These are phyloP conservation scores for Pangasius krempfi DNA, from an alignment of 2,797 vertebrate species.

Conservation along the genomic window DNA sequence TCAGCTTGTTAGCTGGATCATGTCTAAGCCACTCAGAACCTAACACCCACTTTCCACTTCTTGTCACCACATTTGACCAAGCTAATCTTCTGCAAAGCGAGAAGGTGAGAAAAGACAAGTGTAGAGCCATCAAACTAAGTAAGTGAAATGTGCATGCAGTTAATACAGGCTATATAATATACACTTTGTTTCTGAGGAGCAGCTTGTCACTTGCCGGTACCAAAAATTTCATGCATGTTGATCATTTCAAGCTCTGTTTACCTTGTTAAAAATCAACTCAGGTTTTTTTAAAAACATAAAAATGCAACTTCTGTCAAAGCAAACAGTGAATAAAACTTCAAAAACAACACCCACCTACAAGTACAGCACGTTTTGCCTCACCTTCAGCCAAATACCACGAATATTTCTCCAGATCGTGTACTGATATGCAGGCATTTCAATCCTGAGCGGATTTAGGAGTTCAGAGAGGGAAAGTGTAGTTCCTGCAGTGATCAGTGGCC, in stretches of 20 bases:
- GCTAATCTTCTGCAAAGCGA: not conserved
- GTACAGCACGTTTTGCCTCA: not conserved
- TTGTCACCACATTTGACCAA: not conserved
- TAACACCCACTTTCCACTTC: not conserved
- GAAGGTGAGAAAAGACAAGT: not conserved
- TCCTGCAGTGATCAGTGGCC: not conserved
- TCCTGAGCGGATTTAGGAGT: not conserved
- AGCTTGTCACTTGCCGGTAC: not conserved
- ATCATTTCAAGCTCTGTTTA: not conserved
- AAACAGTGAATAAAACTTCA: not conserved
- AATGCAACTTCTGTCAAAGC: not conserved
- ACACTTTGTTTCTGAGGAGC: not conserved
- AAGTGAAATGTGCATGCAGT: not conserved
- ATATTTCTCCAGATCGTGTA: conserved; percentile 1
- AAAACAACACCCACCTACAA: conserved; percentile 17
- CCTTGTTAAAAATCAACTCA: not conserved
- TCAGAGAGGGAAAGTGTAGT: not conserved
- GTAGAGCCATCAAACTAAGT: too few species aligned
- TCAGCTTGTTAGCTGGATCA: not conserved
- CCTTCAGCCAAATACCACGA: conserved; percentile 28
- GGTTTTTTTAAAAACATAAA: not conserved
- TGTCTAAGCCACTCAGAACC: not conserved
- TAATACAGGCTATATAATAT: not conserved
- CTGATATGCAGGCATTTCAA: not conserved
- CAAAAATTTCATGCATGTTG: too few species aligned